phyloP scores from a whole-genome alignment of 2,113 vertebrate genomes.

The Pao palembangensis region DNA sequence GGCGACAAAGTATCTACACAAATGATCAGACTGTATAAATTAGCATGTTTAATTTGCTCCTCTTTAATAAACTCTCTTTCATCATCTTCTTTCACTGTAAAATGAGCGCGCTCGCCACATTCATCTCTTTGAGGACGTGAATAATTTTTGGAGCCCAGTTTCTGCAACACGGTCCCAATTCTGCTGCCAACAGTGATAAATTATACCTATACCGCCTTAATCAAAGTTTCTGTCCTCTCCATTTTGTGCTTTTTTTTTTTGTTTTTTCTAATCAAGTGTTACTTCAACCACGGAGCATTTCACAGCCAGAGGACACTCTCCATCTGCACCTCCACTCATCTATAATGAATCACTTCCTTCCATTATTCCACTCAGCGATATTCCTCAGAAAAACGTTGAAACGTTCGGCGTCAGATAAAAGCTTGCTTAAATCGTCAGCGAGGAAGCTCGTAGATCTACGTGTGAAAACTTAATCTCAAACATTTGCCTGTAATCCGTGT shows the following conservation, averaged over 20 bases:
- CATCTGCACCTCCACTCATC: slow-evolving; percentile 60
- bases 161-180: slow-evolving; percentile 18
- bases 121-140: slow-evolving; percentile 54
- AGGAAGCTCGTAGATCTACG: no score
- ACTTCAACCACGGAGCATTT: slow-evolving; percentile 34
- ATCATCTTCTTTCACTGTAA: slow-evolving; percentile 13
- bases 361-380: slow-evolving; percentile 25
- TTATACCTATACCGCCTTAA: slow-evolving; percentile 33
- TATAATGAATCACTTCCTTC: slow-evolving; percentile 58
- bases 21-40: slow-evolving; percentile 53
- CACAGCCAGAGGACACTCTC: slow-evolving; percentile 33
- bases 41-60: slow-evolving; percentile 44
- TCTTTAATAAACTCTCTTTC: slow-evolving; percentile 37
- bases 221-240: slow-evolving; percentile 12
- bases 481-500: no score
- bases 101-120: slow-evolving; percentile 15
- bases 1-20: slow-evolving; percentile 23
- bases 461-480: no score
- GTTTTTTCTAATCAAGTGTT: neutral
- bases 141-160: slow-evolving; percentile 45
- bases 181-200: slow-evolving; percentile 40
- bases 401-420: neutral
- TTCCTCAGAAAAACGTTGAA: neutral
- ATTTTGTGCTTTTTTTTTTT: neutral
- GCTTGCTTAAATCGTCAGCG: slow-evolving; percentile 16